Conservation (phyloP, 1,140 invertebrate genomes). For the Cydia fagiglandana region DNA sequence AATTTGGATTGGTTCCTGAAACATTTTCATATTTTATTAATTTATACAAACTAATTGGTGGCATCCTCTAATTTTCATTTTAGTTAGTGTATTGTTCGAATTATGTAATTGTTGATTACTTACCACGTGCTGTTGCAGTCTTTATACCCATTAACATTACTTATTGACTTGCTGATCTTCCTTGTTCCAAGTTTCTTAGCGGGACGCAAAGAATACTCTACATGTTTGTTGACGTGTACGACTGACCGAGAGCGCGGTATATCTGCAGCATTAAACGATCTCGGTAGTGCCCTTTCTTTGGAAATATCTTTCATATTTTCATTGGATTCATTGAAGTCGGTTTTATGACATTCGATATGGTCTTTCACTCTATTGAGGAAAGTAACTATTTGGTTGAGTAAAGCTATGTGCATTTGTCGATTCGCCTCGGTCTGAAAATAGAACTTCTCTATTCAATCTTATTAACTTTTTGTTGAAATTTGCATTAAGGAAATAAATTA, state of each 20-base stretch:
- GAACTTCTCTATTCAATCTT: conserved; percentile 37
- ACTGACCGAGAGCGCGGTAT: conserved; percentile 73
- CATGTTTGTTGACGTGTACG: conserved; percentile 66
- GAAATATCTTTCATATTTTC: conserved; percentile 47
- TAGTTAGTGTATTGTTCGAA: no score
- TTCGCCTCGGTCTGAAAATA: conserved; percentile 85
- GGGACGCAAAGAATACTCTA: conserved; percentile 56
- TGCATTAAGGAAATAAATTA: neutral
- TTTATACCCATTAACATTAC: conserved; percentile 69
- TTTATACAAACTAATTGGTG: neutral
- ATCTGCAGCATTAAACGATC: conserved; percentile 71
- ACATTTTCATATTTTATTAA: conserved; percentile 35
- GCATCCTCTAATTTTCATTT: no score
- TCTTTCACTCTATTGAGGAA: conserved; percentile 87
- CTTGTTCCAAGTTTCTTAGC: conserved; percentile 64
- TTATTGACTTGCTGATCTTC: conserved; percentile 73
- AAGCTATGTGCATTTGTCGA: conserved; percentile 88
- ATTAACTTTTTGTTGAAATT: neutral
- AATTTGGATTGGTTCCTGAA: conserved; percentile 67
- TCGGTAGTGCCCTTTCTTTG: conserved; percentile 68
- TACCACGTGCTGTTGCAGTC: conserved; percentile 63
- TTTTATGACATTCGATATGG: conserved; percentile 78
- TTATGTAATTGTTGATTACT: conserved; percentile 35
- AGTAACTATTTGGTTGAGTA: conserved; percentile 88
- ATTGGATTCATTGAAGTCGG: conserved; percentile 39